phyloP scores from a whole-genome alignment of 2,113 vertebrate species.

The Phocoena sinus region DNA sequence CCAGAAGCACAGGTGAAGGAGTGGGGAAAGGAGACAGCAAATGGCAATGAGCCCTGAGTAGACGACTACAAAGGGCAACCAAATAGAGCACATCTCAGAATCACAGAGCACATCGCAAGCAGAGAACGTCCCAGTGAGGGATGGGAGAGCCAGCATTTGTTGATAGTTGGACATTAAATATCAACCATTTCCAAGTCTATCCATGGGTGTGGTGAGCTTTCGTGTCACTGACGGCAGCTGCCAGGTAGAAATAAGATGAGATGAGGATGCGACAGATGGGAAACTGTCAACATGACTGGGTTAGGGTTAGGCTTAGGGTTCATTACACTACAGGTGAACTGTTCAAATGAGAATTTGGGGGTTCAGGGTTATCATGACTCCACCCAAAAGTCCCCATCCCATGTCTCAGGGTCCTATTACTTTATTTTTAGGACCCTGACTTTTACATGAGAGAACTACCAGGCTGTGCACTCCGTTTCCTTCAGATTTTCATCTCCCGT shows the following conservation, averaged over 20 bases:
- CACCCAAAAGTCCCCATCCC: neutral
- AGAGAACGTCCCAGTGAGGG: neutral
- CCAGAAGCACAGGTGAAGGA: neutral
- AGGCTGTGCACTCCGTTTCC: neutral
- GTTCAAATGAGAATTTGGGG: neutral
- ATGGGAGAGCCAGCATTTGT: neutral
- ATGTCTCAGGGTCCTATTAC: neutral
- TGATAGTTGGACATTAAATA: neutral
- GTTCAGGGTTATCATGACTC: neutral
- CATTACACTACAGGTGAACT: neutral
- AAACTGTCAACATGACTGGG: neutral
- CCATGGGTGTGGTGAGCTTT: neutral
- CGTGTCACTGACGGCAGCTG: neutral
- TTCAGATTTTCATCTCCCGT: neutral
- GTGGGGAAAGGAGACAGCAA: neutral
- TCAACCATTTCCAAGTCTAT: neutral
- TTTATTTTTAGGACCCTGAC: neutral
- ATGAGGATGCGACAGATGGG: neutral
- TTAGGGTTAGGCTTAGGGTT: neutral
- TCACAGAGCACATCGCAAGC: neutral
- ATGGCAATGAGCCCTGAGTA: neutral
- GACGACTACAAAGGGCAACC: no score
- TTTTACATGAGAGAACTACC: neutral
- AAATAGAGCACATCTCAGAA: neutral
- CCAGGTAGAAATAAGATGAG: neutral